Conservation (phyloP, 2,888 invertebrate genomes). For the Mellilla xanthometata region DNA sequence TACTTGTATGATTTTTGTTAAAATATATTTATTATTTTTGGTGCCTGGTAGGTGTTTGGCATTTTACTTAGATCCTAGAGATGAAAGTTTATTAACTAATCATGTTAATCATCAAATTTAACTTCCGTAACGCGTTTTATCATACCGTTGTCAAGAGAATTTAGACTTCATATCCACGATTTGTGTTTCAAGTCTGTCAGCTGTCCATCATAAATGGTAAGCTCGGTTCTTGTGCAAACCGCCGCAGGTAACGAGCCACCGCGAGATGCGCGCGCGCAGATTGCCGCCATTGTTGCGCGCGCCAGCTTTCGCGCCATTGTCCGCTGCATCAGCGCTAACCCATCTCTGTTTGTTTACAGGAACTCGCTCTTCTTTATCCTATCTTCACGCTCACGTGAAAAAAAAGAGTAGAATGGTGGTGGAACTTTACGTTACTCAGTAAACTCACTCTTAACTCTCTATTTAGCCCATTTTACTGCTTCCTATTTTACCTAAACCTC, state of each 20-base stretch:
- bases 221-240: constrained; percentile 43
- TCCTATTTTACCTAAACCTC: too few species aligned
- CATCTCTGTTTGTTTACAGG: constrained; percentile 78
- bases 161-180: background rate
- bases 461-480: too few species aligned
- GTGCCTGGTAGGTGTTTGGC: too few species aligned
- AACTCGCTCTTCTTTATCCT: constrained; percentile 48
- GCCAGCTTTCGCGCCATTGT: constrained; percentile 82
- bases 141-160: background rate
- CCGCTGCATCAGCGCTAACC: constrained; percentile 63
- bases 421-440: too few species aligned
- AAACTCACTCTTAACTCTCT: too few species aligned
- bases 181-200: too few species aligned
- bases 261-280: constrained; percentile 72
- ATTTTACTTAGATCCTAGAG: too few species aligned
- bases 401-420: constrained; percentile 4
- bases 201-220: constrained; percentile 18
- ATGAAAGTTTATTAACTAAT: too few species aligned
- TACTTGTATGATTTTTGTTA: constrained; percentile 16
- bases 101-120: too few species aligned
- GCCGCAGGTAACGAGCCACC: constrained; percentile 78
- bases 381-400: constrained; percentile 32
- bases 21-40: too few species aligned
- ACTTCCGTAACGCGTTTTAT: too few species aligned
- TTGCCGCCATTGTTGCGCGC: constrained; percentile 74